These are phyloP conservation scores for Lichenostomus cassidix DNA, from an alignment of 2,113 vertebrate species.

Conservation along the genomic window DNA sequence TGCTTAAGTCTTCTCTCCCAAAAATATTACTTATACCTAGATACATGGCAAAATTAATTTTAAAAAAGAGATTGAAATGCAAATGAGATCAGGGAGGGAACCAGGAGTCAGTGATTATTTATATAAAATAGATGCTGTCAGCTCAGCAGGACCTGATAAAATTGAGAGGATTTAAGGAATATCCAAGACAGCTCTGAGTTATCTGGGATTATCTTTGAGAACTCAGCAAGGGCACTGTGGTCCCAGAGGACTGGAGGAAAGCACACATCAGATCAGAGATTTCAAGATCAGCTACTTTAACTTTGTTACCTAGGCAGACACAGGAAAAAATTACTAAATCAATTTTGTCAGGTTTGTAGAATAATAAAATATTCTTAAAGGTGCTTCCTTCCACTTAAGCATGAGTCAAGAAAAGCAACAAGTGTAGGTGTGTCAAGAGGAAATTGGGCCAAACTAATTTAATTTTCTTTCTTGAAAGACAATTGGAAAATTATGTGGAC, in stretches of 20 bases:
- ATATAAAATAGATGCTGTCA: constrained; percentile 5
- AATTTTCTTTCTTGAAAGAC: background rate
- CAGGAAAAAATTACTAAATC: background rate
- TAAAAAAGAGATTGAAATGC: constrained; percentile 31
- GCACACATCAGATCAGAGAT: fast-evolving
- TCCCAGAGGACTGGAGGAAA: background rate
- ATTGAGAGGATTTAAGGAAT: background rate
- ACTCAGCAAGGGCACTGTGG: background rate
- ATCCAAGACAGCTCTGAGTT: background rate
- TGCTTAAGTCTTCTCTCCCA: background rate
- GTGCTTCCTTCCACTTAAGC: background rate
- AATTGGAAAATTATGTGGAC: background rate
- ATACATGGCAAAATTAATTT: constrained; percentile 39
- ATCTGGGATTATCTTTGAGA: background rate
- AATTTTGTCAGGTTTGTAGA: background rate
- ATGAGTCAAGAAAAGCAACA: background rate
- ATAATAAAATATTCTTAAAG: background rate
- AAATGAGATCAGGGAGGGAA: constrained; percentile 16
- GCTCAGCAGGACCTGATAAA: constrained; percentile 9
- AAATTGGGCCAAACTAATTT: background rate
- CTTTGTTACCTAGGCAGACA: background rate
- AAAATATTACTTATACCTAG: constrained; percentile 28
- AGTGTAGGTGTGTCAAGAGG: background rate
- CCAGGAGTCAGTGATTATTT: background rate
- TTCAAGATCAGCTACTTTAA: background rate